Evolutionary conservation across 2,113 vertebrate genomes (phyloP).

Genomic region (Triplophysa rosa): DNA sequence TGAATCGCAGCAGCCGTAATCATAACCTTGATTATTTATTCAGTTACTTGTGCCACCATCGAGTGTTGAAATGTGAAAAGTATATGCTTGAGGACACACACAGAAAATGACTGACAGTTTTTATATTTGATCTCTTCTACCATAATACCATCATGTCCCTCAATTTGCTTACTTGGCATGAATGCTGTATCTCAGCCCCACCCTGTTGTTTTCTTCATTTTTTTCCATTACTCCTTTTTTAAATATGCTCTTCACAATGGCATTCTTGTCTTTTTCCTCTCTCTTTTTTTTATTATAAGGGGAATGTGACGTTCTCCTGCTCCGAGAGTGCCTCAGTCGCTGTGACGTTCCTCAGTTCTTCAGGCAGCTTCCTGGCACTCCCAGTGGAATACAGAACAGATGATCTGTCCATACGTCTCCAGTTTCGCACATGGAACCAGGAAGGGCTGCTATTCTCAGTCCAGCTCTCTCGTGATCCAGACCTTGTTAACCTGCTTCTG

Average conservation of each 20-base stretch:
- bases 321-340: constrained; percentile 86
- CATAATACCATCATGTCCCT: too few species aligned
- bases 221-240: not conserved
- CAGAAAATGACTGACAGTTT: too few species aligned
- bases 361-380: constrained; percentile 86
- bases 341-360: constrained; percentile 86
- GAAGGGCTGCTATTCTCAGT: constrained; percentile 85
- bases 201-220: too few species aligned
- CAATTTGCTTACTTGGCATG: too few species aligned
- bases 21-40: too few species aligned
- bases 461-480: constrained; percentile 76
- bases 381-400: constrained; percentile 78
- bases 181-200: too few species aligned
- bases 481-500: constrained; percentile 78
- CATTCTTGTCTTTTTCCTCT: constrained; percentile 17
- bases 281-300: constrained; percentile 68
- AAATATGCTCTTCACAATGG: not conserved
- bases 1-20: too few species aligned
- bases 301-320: constrained; percentile 96
- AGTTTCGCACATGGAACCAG: constrained; percentile 94
- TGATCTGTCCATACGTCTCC: constrained; percentile 85
- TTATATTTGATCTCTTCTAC: too few species aligned
- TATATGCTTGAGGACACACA: too few species aligned
- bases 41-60: too few species aligned
- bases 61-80: too few species aligned